Evolutionary conservation across 2,888 invertebrate species (phyloP), one percentile per base, ranked within the genome.

Genomic region (Amphipoea lucens): DNA sequence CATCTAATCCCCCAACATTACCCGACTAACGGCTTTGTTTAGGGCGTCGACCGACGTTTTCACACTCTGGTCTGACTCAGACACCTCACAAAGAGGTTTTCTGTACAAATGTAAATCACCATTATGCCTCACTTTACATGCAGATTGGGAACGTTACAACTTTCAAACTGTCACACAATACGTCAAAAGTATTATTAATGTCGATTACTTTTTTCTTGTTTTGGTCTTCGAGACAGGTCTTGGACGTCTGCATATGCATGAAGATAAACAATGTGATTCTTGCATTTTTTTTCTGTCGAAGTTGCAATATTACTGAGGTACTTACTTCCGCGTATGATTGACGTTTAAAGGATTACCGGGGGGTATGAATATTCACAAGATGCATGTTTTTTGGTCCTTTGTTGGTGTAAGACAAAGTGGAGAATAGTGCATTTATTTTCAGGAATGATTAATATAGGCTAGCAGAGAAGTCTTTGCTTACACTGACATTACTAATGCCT

Each of bases 31-130:
- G 82, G 75, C 79, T 88, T 89, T 93, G 93, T 93, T 93, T 93
- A 90, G 95, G 94, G 92, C 95, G 94, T 91, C 95, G 96, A 93
- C 94, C 95, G 96, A 84, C 88, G 92, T 94, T 92, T 94, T 93
- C 95, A 94, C 94, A 93, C 93, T 89, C 91, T 90, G 90, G 88
- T 77, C 90, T 94, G 95, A 95, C 88, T 95, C 95, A 95, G 91
- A 76, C 86, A 76, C 68, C 79, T 87, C 86, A 96, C 96, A 96
- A 96, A 94, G 93, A 90, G 79, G 88, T 90, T 92, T 94, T 94
- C 94, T 94, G 94, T 96, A 93, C 94, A 94, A 91, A 96, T 96
- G 96, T 95, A 95, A 96, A 96, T 96, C 92, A 90, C 92, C 92
- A 93, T 95, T 95, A 95, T 95, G 93, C 85, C 89, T 87, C 89